phyloP scores from a whole-genome alignment of 1,140 invertebrate genomes.

The Apis mellifera region DNA sequence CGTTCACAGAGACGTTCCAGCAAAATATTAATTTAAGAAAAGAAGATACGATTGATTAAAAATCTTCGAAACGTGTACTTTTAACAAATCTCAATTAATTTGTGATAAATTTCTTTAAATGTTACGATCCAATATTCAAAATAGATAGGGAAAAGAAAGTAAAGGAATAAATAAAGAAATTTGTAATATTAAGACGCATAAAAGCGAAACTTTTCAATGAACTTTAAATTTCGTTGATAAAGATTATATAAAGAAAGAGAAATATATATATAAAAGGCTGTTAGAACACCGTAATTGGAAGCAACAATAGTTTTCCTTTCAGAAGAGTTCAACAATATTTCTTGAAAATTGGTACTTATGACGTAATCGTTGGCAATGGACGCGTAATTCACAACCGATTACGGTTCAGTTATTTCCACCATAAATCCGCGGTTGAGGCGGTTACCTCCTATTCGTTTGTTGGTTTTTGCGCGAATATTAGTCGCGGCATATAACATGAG shows the following conservation, averaged over 20 bases:
- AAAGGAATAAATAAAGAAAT: too few relatives aligned
- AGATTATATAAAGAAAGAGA: too few relatives aligned
- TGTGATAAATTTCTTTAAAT: too few relatives aligned
- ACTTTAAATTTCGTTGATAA: too few relatives aligned
- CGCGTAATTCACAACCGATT: conserved; percentile 19
- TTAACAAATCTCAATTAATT: too few relatives aligned
- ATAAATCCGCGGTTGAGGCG: conserved; percentile 25
- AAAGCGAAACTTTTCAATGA: too few relatives aligned
- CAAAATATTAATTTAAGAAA: not conserved
- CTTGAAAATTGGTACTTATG: not conserved
- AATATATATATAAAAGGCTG: too few relatives aligned
- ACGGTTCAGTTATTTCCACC: conserved; percentile 38
- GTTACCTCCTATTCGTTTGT: conserved; percentile 23
- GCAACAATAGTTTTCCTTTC: not conserved
- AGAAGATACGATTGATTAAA: not conserved
- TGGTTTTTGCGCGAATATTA: conserved; percentile 42
- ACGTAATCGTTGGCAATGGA: conserved; percentile 7
- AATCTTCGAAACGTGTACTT: too few relatives aligned
- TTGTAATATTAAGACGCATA: too few relatives aligned
- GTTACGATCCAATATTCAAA: too few relatives aligned
- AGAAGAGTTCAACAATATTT: not conserved
- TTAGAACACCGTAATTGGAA: not conserved
- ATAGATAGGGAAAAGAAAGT: too few relatives aligned
- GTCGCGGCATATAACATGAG: conserved; percentile 2
- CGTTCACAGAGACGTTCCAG: not conserved